Evolutionary conservation across 2,113 vertebrate species (phyloP), one percentile per base, ranked within the genome.

Genomic region (Ammodytes marinus): DNA sequence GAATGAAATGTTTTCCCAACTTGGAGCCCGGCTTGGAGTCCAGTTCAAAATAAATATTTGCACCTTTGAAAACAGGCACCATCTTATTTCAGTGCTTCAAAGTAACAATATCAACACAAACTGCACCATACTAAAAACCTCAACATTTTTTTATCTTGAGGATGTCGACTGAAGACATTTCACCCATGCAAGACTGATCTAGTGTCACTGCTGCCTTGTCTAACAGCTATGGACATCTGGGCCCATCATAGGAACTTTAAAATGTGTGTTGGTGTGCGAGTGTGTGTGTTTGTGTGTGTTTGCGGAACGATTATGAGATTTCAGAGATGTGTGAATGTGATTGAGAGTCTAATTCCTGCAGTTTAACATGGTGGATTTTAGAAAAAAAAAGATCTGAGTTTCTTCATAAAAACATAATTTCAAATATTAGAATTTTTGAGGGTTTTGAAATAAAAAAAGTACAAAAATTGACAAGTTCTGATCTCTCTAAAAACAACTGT

Each of bases 361-460:
- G 70, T 17, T 80, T 5, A 68, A 58, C 11, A 6, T 0, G 52
- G 37, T 35, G 3, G 1, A 78, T 85, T 86, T 74, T 79, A 86
- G 61, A 82, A 83, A 89, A 82, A 83, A 89, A 86, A 87, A 81
- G 43, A 64, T 63, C 45, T n/a, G 8, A 77, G 52, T 77, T 47
- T 69, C n/a, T 69, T 83, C 59, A 52, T 82, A 86, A 83, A 89
- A 92, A 93, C 40, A 63, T 60, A 42, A 59, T 89, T 79, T 88
- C 40, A 88, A 90, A 93, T 74, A 83, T 81, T n/a, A 47, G 39
- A 82, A 53, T 50, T 80, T 76, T 72, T 87, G n/a, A 66, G 17
- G 47, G 6, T 50, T 80, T 55, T 17, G 7, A 81, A 87, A 82
- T 69, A 61, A 85, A 81, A 76, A 82, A 84, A 46, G 52, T 78